Evolutionary conservation across 92 coral and sea anemone species (phyloP).

Genomic region (Palythoa grandis): DNA sequence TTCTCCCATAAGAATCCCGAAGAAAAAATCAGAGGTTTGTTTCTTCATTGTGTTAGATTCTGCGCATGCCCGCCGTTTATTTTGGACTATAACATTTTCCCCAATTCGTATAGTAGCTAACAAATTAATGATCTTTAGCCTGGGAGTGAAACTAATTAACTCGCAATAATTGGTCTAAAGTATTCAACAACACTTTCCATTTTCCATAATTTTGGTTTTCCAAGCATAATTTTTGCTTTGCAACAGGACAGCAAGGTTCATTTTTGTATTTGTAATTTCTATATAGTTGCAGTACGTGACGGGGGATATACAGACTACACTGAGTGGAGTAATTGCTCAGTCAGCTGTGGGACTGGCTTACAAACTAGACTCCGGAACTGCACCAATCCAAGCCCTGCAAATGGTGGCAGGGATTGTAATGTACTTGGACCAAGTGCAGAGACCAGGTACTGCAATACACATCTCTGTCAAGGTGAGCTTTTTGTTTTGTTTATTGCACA

Average conservation of each 20-base stretch:
- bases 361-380: constrained; percentile 66
- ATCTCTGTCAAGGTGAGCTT: constrained; percentile 66
- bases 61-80: no score
- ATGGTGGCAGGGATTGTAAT: constrained; percentile 66
- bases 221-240: no score
- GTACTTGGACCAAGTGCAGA: constrained; percentile 58
- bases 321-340: constrained; percentile 70
- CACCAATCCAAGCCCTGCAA: constrained; percentile 59
- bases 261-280: neutral
- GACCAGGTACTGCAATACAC: constrained; percentile 59
- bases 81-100: neutral
- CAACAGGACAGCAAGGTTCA: no score
- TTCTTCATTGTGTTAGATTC: no score
- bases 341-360: constrained; percentile 61
- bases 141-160: no score
- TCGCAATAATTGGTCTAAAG: no score
- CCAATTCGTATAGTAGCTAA: no score
- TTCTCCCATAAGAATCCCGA: no score
- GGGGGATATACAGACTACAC: constrained; percentile 76
- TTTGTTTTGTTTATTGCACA: neutral
- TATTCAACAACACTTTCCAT: no score
- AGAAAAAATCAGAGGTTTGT: no score
- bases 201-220: no score
- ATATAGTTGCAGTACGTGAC: constrained; percentile 52
- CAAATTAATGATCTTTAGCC: no score